Base-by-base conservation (phyloP, 2,888 invertebrate species). In the Drosophila mercatorum region DNA sequence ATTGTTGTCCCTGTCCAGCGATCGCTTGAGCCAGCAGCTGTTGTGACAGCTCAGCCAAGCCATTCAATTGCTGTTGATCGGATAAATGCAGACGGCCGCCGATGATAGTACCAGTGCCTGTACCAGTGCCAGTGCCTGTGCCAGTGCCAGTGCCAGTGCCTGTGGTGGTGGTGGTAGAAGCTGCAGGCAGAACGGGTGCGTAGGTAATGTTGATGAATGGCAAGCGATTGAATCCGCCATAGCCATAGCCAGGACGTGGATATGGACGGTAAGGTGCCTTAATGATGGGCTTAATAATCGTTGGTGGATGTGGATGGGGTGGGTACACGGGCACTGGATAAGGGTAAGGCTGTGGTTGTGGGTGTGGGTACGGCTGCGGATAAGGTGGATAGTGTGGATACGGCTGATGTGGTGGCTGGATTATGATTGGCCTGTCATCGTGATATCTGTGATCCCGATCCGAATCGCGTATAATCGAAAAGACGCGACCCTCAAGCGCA, bases 151-250 rank as follows among this genome's bases (percentile, higher is more conserved):
- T 17, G 17, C 17, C 17, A 17, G 17, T 17, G 17, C 31, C 6
- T 6, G 31, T 31, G 31, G 6, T 31, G 31, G 31, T 34, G 34
- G 34, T 5, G 8, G 41, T 12, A 2, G 44, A 3, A 4, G 44
- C 17, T 3, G 57, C 49, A 0, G 59, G 11, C 34, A 72, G 2
- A 1, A 68, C 12, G 0, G 77, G 75, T 0, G 79, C 40, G 40
- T 78, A 78, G 17, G 79, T 78, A 10, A 78, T 64, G 38, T 78
- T 78, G 47, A 78, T 57, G 63, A 68, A 57, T 14, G 77, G 55
- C 0, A 59, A 7, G 4, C 26, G 5, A 17, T 40, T 47, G 6
- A 28, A n/a, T n/a, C 40, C 36, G 5, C 51, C 41, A 22, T 2
- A 28, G 28, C 17, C 31, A 31, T 31, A 36, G 1, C 26, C 17